These are phyloP conservation scores for Cliona cf. orientalis DNA, from an alignment of 37 sponge, comb jelly and placozoan species.

Conservation along the genomic window DNA sequence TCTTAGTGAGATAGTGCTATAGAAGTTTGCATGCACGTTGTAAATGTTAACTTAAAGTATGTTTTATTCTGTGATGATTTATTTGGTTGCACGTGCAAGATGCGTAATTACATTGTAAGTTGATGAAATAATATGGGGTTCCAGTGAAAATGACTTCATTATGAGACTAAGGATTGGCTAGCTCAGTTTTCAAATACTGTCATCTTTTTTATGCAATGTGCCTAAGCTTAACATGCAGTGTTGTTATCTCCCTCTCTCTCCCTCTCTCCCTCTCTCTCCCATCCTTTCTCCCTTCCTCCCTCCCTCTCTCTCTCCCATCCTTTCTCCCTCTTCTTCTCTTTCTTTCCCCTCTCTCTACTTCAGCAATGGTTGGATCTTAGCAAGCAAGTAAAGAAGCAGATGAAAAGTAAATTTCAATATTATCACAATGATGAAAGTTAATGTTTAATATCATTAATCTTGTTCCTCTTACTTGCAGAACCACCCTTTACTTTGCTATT, in stretches of 20 bases:
- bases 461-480: neutral
- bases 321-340: too few relatives aligned
- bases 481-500: neutral
- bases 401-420: neutral
- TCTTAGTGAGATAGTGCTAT: too few relatives aligned
- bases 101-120: too few relatives aligned
- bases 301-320: slow-evolving; percentile 7
- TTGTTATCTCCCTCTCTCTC: neutral
- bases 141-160: too few relatives aligned
- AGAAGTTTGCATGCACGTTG: too few relatives aligned
- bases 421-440: neutral
- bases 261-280: neutral
- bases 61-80: too few relatives aligned
- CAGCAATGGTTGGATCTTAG: slow-evolving; percentile 16
- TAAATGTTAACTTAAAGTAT: too few relatives aligned
- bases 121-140: too few relatives aligned
- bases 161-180: too few relatives aligned
- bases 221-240: neutral
- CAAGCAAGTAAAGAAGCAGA: slow-evolving; percentile 20
- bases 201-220: neutral
- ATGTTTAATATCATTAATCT: neutral
- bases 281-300: neutral
- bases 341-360: too few relatives aligned
- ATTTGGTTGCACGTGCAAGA: too few relatives aligned
- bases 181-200: neutral